Percentiles rank a stretch among this genome's conserved stretches.
Conservation (phyloP, 2,797 vertebrate species). For the Limosa lapponica region DNA sequence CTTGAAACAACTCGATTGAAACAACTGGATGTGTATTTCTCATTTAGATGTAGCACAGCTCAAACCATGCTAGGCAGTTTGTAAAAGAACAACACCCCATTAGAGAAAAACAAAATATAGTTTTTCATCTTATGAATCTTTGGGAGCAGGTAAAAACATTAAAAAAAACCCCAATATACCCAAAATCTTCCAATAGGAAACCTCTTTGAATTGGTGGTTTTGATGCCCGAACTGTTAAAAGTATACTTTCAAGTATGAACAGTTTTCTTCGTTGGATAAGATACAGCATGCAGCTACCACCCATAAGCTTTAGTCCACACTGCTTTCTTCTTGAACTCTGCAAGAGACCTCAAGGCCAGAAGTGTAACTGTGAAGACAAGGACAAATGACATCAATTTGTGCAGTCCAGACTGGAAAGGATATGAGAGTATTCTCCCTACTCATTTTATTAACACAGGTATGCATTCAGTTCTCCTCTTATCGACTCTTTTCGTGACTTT, state of each 20-base stretch:
- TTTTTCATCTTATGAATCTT: not conserved
- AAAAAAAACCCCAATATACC: not conserved
- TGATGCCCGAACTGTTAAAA: not conserved
- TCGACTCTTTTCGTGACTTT: not conserved
- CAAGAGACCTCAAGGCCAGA: constrained; percentile 82
- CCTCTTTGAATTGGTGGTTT: not conserved
- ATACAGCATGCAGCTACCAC: constrained; percentile 78
- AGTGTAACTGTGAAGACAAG: constrained; percentile 82
- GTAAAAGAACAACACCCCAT: not conserved
- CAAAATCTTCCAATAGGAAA: not conserved
- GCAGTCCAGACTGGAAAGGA: not conserved
- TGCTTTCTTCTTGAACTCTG: constrained; percentile 92
- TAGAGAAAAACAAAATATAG: not conserved
- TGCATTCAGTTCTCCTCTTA: not conserved
- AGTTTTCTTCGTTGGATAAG: not conserved
- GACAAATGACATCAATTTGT: not conserved
- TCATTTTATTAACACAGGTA: not conserved
- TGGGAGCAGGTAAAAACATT: not conserved
- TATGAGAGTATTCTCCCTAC: not conserved
- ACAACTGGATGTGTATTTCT: not conserved
- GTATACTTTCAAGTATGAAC: not conserved
- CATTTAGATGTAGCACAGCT: not conserved
- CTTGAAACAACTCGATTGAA: not conserved
- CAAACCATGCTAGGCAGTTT: not conserved
- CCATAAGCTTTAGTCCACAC: constrained; percentile 92